A percentile compares a stretch with the other conserved stretches of the same genome.
Conservation (phyloP, 2,113 vertebrate species). For the Romanogobio albipinnatus region DNA sequence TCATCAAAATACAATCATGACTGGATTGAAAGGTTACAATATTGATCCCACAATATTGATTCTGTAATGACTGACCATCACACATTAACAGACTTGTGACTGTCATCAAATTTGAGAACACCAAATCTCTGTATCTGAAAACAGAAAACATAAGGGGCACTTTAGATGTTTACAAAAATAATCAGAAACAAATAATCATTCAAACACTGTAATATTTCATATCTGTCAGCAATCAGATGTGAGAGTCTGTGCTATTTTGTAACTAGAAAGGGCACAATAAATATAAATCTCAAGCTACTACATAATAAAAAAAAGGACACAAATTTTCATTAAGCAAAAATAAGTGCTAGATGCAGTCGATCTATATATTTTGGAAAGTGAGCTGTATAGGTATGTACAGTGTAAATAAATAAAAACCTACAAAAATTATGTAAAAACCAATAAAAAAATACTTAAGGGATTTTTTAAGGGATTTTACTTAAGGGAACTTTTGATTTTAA, state of each 20-base stretch:
- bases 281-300: background rate
- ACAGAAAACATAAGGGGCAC: background rate
- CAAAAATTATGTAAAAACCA: background rate
- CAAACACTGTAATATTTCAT: background rate
- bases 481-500: too few relatives aligned
- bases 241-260: background rate
- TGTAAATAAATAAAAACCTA: background rate
- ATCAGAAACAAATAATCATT: background rate
- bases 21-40: background rate
- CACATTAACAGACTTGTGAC: background rate
- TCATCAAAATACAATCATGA: background rate
- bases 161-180: background rate
- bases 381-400: background rate
- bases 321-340: background rate
- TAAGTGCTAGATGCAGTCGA: background rate
- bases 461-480: too few relatives aligned
- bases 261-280: background rate
- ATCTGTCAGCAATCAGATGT: background rate
- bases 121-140: background rate
- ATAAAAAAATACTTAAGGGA: background rate
- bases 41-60: background rate
- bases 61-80: background rate
- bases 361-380: background rate
- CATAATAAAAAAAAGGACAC: background rate
- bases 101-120: background rate